Conservation (phyloP, 2,797 vertebrate species). For the Lithobates pipiens region DNA sequence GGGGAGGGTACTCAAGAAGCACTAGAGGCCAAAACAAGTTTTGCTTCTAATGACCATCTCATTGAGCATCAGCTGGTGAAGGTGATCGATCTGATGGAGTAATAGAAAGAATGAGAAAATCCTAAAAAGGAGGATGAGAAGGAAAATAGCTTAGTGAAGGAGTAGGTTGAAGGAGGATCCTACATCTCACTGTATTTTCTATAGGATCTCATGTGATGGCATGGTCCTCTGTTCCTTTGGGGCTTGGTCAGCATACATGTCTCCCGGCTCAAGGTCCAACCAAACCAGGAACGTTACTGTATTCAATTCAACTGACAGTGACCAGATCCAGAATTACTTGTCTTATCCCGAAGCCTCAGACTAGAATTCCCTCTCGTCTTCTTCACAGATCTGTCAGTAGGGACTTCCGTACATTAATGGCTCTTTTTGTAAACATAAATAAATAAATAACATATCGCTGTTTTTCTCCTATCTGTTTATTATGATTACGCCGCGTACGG, state of each 20-base stretch:
- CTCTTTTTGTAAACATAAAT: constrained; percentile 27
- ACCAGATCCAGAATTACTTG: constrained; percentile 39
- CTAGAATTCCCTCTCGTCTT: constrained; percentile 34
- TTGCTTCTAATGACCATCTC: no score
- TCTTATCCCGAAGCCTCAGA: constrained; percentile 46
- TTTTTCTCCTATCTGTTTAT: constrained; percentile 51
- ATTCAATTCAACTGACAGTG: constrained; percentile 28
- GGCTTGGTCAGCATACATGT: not conserved
- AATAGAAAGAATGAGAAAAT: not conserved
- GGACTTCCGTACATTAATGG: constrained; percentile 40
- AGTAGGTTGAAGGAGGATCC: not conserved
- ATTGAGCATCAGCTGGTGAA: no score
- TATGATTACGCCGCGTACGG: constrained; percentile 54
- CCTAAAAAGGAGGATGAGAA: not conserved
- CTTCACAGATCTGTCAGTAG: constrained; percentile 41
- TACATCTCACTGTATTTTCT: not conserved
- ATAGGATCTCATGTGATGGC: not conserved
- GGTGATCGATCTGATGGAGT: no score
- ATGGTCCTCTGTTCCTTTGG: not conserved
- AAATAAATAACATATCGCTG: not conserved
- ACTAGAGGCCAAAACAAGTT: no score
- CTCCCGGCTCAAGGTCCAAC: not conserved
- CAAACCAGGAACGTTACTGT: not conserved
- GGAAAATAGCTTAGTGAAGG: not conserved
- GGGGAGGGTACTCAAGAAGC: no score